Evolutionary conservation across 2,797 vertebrate genomes (phyloP).

Genomic region (Nyctalus aviator): DNA sequence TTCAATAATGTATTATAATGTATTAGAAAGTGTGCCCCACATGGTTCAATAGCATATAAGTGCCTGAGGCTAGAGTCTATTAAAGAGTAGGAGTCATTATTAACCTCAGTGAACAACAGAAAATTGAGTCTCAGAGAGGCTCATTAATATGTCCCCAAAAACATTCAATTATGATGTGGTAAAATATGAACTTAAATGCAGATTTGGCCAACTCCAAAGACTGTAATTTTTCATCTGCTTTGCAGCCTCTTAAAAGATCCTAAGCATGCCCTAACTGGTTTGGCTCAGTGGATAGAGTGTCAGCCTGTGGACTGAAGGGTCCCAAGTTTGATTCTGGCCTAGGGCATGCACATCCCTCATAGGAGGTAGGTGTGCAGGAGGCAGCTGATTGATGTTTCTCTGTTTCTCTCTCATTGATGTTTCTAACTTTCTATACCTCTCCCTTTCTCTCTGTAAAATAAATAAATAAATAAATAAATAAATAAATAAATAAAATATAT

Average conservation of each 20-base stretch:
- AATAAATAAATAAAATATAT: too few species aligned
- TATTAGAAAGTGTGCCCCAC: background rate
- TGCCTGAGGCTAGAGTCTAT: background rate
- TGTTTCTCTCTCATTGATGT: too few species aligned
- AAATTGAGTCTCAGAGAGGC: background rate
- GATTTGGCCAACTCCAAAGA: background rate
- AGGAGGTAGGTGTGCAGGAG: too few species aligned
- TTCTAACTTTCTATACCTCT: too few species aligned
- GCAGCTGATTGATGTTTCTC: too few species aligned
- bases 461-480: too few species aligned
- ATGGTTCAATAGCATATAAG: background rate
- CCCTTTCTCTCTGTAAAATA: too few species aligned
- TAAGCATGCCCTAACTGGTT: background rate
- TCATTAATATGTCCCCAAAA: background rate
- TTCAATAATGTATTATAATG: background rate
- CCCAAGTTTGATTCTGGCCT: too few species aligned
- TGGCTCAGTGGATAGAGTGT: too few species aligned
- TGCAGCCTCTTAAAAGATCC: background rate
- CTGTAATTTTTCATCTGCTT: background rate
- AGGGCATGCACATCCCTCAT: too few species aligned
- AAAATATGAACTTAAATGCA: background rate
- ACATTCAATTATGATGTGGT: background rate
- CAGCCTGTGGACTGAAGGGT: too few species aligned
- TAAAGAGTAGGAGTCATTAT: background rate
- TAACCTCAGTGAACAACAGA: fast-evolving